Base-by-base conservation (phyloP, 2,888 invertebrate species). In the Pristionchus japonicus region DNA sequence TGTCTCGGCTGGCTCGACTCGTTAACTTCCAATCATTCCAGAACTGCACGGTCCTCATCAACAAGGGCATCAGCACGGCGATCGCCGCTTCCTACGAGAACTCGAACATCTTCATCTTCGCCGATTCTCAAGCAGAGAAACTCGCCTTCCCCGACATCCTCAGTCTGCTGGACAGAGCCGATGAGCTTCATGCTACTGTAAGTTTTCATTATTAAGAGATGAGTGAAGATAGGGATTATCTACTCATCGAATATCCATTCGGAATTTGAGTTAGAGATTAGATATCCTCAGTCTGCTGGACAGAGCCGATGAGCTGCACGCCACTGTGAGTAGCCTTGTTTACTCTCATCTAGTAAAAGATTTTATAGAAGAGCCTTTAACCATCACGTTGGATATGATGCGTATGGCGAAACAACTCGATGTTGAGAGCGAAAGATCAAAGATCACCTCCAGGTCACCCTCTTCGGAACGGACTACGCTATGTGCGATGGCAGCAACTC, bases 101-200 rank as follows among this genome's bases (percentile, higher is more conserved):
- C 37, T 92, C 92, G 17, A 88, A 88, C n/a, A 89, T 93, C 61
- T 93, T 91, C 89, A 90, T 92, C 17, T 93, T 93, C 88, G 37
- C 92, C 67, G 92, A 93, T 86, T 91, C 93, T 15, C 90, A 91
- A 23, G 34, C 67, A 7, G 43, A 43, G 13, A 82, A 77, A 15
- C 37, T 52, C 31, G 61, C 4, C 4, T 70, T 67, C 70, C 67
- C 52, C 77, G n/a, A n/a, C 2, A 88, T 89, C 74, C 49, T 89
- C 74, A 83, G 89, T 52, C 40, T 91, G 47, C 91, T 87, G 70
- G 88, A 89, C 43, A 47, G 86, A 34, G 82, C 89, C 47, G 88
- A 89, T 34, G 80, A 92, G 27, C 85, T 91, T 40, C 90, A 90
- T 49, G 52, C 89, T 11, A 70, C 88, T 67, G 89, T 89, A 7